A percentile compares a stretch with the other conserved stretches of the same genome.
Conservation (phyloP, 2,888 invertebrate genomes). For the Alloplasta piceator region DNA sequence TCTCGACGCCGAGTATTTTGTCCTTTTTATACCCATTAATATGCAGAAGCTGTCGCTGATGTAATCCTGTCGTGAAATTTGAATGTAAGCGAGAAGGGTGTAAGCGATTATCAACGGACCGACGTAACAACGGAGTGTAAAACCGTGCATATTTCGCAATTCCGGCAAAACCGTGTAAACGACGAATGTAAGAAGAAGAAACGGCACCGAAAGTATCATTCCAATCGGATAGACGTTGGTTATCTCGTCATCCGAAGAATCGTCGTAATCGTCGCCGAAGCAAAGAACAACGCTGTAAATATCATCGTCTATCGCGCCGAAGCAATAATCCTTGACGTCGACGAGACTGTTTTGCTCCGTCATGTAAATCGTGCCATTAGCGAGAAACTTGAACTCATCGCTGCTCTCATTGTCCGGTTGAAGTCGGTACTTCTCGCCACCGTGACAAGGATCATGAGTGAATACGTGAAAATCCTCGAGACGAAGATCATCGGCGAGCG, state of each 20-base stretch:
- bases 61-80: constrained; percentile 57
- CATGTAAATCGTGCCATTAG: constrained; percentile 72
- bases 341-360: neutral
- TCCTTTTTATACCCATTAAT: constrained; percentile 68
- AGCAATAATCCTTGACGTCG: constrained; percentile 67
- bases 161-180: constrained; percentile 78
- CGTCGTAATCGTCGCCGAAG: constrained; percentile 52
- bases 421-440: constrained; percentile 58
- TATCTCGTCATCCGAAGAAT: neutral
- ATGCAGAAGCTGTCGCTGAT: constrained; percentile 68
- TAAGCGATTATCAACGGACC: constrained; percentile 75
- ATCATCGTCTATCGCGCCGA: constrained; percentile 49
- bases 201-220: constrained; percentile 78
- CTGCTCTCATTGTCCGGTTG: constrained; percentile 50
- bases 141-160: constrained; percentile 79
- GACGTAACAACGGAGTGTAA: constrained; percentile 77
- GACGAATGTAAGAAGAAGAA: constrained; percentile 77
- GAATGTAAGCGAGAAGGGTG: constrained; percentile 69
- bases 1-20: too few relatives aligned
- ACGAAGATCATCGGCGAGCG: constrained; percentile 4
- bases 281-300: constrained; percentile 68
- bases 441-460: constrained; percentile 67
- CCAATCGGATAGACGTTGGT: constrained; percentile 65
- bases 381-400: constrained; percentile 66
- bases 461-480: constrained; percentile 60